phyloP scores from a whole-genome alignment of 2,113 vertebrate genomes.

The Silurus meridionalis region DNA sequence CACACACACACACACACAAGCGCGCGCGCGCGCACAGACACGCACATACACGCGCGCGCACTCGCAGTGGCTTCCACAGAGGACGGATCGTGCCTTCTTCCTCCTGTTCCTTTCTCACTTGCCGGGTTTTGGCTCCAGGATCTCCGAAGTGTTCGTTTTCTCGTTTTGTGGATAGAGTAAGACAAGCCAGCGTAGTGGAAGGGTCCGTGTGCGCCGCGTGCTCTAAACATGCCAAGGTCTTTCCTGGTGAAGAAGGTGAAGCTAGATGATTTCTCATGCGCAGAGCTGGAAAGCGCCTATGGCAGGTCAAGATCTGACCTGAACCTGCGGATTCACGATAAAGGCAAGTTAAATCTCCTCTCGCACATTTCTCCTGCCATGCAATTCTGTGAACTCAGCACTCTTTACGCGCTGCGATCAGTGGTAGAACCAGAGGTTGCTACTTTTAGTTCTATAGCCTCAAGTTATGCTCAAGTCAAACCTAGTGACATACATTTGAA shows the following conservation, averaged over 20 bases:
- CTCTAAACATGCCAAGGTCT: constrained; percentile 90
- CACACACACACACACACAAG: neutral
- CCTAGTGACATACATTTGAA: neutral
- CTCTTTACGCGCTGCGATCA: neutral
- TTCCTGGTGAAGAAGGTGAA: constrained; percentile 98
- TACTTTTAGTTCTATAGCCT: neutral
- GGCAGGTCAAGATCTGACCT: constrained; percentile 81
- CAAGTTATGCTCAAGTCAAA: neutral
- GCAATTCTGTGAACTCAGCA: constrained; percentile 19
- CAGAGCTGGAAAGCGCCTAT: constrained; percentile 84
- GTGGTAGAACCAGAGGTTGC: neutral
- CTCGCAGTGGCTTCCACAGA: constrained; percentile 13
- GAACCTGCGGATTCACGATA: constrained; percentile 83
- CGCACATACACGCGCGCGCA: neutral
- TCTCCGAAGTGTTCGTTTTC: constrained; percentile 37
- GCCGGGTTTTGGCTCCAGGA: constrained; percentile 33
- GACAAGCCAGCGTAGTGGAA: constrained; percentile 48
- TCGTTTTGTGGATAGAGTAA: constrained; percentile 56
- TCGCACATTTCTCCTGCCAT: neutral
- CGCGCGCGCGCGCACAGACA: neutral
- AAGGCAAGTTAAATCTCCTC: constrained; percentile 72
- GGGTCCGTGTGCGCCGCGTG: constrained; percentile 59
- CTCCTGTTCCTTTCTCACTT: constrained; percentile 40
- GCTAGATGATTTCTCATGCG: constrained; percentile 86
- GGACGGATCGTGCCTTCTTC: constrained; percentile 35